Percentiles rank a stretch among this genome's conserved stretches.
Conservation (phyloP, 1,140 invertebrate species). For the Phymorhynchus buccinoides region DNA sequence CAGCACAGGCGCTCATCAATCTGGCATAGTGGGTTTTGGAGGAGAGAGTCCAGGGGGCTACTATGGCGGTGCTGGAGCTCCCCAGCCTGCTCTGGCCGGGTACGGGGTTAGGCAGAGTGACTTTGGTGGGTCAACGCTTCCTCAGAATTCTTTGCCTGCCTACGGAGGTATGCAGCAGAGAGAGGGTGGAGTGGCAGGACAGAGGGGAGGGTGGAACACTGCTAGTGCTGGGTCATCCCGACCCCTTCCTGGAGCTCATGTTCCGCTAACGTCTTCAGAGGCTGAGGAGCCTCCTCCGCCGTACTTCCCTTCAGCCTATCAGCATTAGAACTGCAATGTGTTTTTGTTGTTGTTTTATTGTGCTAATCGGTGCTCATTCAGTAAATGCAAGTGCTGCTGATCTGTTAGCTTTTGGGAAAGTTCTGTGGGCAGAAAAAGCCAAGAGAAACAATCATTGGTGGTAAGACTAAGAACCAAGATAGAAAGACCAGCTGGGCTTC, state of each 20-base stretch:
- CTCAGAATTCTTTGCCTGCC: not conserved
- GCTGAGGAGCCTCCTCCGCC: slow-evolving; percentile 31
- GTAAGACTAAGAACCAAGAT: too few species aligned
- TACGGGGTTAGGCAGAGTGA: not conserved
- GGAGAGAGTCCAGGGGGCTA: not conserved
- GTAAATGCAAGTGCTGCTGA: too few species aligned
- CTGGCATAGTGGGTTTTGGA: not conserved
- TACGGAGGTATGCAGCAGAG: too few species aligned
- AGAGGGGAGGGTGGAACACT: not conserved
- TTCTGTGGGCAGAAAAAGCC: too few species aligned
- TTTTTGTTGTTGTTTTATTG: not conserved
- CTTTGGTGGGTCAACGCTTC: not conserved
- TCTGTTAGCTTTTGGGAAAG: too few species aligned
- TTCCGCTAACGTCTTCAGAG: not conserved
- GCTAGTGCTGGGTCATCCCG: not conserved
- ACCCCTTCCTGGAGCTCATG: slow-evolving; percentile 23
- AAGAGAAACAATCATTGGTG: too few species aligned
- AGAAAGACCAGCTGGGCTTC: too few species aligned
- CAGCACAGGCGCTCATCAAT: not conserved
- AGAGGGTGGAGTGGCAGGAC: not conserved
- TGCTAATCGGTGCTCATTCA: not conserved
- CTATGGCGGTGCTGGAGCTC: not conserved
- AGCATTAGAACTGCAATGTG: not conserved
- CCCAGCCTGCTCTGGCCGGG: not conserved
- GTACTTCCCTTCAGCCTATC: not conserved